Base-by-base conservation (phyloP, 2,888 invertebrate genomes). In the Balanococcus diminutus region DNA sequence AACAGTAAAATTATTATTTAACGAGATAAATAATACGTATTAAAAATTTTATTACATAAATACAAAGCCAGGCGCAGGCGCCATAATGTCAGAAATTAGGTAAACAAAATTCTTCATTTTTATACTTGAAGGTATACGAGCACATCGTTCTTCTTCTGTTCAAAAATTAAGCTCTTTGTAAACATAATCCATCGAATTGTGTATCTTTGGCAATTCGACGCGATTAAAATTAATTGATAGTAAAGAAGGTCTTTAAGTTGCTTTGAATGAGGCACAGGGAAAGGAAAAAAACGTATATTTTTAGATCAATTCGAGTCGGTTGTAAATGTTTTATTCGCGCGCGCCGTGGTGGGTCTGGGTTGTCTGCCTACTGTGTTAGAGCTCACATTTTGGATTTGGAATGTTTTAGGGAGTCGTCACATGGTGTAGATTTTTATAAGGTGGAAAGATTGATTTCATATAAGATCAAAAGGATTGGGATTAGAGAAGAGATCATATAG, bases 11-110 rank as follows among this genome's bases (percentile, higher is more conserved):
- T 61, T n/a, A 51, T 56, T 31, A 61, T 36, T 75, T 84, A 84
- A 84, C 31, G 84, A 84, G 84, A 79, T 84, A 84, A 75, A 82
- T 56, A 32, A 56, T 61, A 61, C 51, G 8, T 36, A 36, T n/a
- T 51, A 83, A 83, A 75, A 22, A 32, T 75, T 84, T 84, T 84
- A 84, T 75, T 72, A 72, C 46, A 19, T 84, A 46, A n/a, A n/a
- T 67, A 84, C 84, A 75, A 39, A 83, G 83, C 32, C 83, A 83
- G 83, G 82, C 84, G 61, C 42, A 22, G 36, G 82, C 82, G 46
- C 51, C 82, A 31, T 81, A 81, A 81, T 28, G 28, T 5, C 14
- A 42, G 2, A 11, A 42, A 75, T 36, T n/a, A 75, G 32, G 32
- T 75, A 75, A 75, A 75, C 75, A 75, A n/a, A 32, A 51, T 51